Evolutionary conservation across 2,888 invertebrate genomes (phyloP), one percentile per base, ranked within the genome.

Genomic region (Uloborus plumipes): DNA sequence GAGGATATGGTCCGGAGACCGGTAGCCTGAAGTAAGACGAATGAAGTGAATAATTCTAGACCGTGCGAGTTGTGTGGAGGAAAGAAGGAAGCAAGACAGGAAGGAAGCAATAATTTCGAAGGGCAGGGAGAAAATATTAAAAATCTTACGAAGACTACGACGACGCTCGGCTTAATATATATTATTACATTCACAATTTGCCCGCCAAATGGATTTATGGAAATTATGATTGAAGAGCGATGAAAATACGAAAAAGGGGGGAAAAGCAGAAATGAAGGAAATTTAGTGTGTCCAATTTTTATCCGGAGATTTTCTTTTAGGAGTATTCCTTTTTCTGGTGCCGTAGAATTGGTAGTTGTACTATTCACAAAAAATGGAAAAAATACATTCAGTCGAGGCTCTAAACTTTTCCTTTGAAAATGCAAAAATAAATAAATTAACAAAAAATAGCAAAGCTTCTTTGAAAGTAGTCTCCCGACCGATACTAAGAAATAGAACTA

Each of bases 151-250:
- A 39, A 47, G 65, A 65, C 65, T 47, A 64, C 49, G 62, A 49
- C 50, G 9, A 31, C 58, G 47, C 39, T 65, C 26, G 49, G 59
- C 62, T 49, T 64, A 78, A 78, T 78, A 64, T 71, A 71, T 78
- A 78, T 78, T 78, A 78, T 71, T 71, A 64, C 71, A 71, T 67
- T 76, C 61, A 76, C 59, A 76, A 78, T 64, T 70, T 78, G 50
- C 18, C 62, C 55, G 62, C 71, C 69, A 65, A 78, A 78, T 78
- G 64, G 77, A 58, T 78, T 78, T 78, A 78, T 78, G 77, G 71
- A 78, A 78, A 65, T 70, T 78, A 78, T 78, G 77, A 78, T 78
- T 71, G 77, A 78, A 64, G 70, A 62, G 69, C 55, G 18, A 50
- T 18, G 53, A n/a, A n/a, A 39, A 39, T 39, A 39, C 39, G 39